phyloP scores from a whole-genome alignment of 2,113 vertebrate species.

The Atlantisia rogersi region DNA sequence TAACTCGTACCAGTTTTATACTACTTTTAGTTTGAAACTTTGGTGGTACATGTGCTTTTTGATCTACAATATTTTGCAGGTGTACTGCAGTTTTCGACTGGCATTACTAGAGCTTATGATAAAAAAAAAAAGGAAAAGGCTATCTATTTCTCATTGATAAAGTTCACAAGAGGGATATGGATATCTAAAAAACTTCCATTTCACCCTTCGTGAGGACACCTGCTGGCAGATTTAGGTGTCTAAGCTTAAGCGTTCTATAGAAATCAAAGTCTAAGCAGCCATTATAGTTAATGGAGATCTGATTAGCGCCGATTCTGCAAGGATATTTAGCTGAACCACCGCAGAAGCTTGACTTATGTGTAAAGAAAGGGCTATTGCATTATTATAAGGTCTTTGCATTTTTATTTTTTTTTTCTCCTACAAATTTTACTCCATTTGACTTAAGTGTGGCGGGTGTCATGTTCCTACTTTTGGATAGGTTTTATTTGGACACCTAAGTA shows the following conservation, averaged over 20 bases:
- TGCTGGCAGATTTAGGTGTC: accelerated
- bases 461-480: not conserved
- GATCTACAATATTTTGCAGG: not conserved
- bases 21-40: not conserved
- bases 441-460: not conserved
- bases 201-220: not conserved
- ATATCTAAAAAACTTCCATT: not conserved
- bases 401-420: not conserved
- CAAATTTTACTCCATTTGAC: not conserved
- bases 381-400: not conserved
- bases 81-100: accelerated
- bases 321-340: not conserved
- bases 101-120: not conserved
- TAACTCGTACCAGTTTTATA: not conserved
- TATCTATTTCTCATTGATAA: not conserved
- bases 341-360: not conserved
- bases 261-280: not conserved
- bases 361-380: not conserved
- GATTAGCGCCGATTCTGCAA: not conserved
- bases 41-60: not conserved
- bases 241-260: not conserved
- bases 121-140: too few relatives aligned
- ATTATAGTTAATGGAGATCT: not conserved
- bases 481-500: not conserved
- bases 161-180: accelerated